These are phyloP conservation scores for Drosophila nigricruria DNA, from an alignment of 2,888 invertebrate species.

Conservation along the genomic window DNA sequence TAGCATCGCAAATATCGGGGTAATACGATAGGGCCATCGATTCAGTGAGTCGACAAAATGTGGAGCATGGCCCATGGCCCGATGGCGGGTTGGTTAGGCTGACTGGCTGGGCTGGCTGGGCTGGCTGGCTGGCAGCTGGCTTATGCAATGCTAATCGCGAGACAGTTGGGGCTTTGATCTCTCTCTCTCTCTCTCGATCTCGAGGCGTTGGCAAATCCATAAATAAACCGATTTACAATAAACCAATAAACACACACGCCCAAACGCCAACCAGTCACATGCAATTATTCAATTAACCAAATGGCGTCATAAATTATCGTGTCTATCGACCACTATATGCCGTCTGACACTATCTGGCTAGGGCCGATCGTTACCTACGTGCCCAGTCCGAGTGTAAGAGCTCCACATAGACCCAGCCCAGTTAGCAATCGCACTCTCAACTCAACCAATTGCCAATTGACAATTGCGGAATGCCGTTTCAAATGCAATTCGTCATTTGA, in stretches of 20 bases:
- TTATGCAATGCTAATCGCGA: constrained; percentile 57
- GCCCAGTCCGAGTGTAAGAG: background rate
- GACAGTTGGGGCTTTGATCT: constrained; percentile 9
- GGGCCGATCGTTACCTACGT: constrained; percentile 36
- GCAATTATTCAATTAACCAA: constrained; percentile 82
- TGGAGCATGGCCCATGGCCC: constrained; percentile 43
- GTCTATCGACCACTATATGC: constrained; percentile 49
- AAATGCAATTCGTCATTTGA: constrained; percentile 52
- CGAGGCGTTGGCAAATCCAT: constrained; percentile 47
- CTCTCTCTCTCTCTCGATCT: constrained; percentile 31
- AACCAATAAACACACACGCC: constrained; percentile 46
- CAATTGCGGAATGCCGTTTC: constrained; percentile 62
- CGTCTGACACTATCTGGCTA: constrained; percentile 24
- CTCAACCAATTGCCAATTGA: background rate
- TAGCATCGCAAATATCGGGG: constrained; percentile 52
- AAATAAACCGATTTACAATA: constrained; percentile 41
- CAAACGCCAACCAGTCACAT: constrained; percentile 62
- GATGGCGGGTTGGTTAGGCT: background rate
- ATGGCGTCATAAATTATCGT: constrained; percentile 78
- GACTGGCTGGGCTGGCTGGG: background rate
- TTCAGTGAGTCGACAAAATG: constrained; percentile 41
- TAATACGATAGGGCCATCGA: constrained; percentile 62
- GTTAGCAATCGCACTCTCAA: constrained; percentile 55
- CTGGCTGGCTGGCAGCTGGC: constrained; percentile 17
- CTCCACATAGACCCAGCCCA: constrained; percentile 19